Conservation (phyloP, 2,113 vertebrate species). For the Petaurus breviceps region DNA sequence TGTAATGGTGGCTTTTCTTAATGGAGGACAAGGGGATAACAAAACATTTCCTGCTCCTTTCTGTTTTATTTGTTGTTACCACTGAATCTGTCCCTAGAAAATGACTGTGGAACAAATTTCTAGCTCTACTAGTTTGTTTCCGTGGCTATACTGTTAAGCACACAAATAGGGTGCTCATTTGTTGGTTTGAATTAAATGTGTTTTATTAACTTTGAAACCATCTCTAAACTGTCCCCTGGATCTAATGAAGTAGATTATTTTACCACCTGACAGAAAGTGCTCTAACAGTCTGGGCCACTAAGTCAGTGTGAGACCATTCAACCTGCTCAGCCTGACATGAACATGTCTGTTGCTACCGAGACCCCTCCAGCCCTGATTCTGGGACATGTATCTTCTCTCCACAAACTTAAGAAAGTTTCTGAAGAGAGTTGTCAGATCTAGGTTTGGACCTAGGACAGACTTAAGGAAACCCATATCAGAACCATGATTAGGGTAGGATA, state of each 20-base stretch:
- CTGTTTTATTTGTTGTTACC: conserved; percentile 2
- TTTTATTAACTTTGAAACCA: not conserved
- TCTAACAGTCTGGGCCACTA: not conserved
- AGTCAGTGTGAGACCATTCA: not conserved
- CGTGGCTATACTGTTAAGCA: not conserved
- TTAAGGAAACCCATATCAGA: not conserved
- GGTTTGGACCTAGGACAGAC: not conserved
- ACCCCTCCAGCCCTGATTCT: not conserved
- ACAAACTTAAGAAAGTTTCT: not conserved
- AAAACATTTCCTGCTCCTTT: not conserved
- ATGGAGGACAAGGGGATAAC: not conserved
- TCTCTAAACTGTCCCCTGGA: conserved; percentile 24
- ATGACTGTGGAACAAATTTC: conserved; percentile 25
- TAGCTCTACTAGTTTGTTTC: not conserved
- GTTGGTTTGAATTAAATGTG: conserved; percentile 10
- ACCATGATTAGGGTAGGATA: not conserved
- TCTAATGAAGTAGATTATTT: not conserved
- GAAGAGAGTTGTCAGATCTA: not conserved
- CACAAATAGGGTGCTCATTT: not conserved
- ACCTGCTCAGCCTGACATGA: not conserved
- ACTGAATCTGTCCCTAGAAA: conserved; percentile 18
- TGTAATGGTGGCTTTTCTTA: conserved; percentile 27
- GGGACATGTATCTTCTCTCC: not conserved
- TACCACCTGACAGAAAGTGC: not conserved
- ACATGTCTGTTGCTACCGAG: conserved; percentile 7